These are phyloP conservation scores for Isaurus tuberculatus DNA, from an alignment of 92 coral and sea anemone species.

Conservation along the genomic window DNA sequence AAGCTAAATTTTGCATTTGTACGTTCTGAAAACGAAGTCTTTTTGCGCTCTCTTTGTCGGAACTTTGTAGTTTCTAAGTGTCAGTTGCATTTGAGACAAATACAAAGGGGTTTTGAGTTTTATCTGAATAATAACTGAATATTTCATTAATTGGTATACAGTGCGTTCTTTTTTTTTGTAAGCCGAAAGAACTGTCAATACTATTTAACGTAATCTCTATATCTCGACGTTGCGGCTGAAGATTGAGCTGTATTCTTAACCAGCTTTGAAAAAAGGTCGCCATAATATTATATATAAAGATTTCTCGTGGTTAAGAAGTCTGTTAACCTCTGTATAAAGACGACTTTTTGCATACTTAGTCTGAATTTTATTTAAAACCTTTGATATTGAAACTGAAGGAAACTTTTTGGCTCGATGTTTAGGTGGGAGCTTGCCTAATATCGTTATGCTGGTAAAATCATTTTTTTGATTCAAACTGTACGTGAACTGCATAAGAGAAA, in stretches of 20 bases:
- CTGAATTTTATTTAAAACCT: neutral
- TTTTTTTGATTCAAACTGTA: too few relatives aligned
- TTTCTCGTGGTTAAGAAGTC: neutral
- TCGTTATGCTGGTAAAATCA: neutral
- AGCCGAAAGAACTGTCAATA: constrained; percentile 34
- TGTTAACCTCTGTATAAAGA: too few relatives aligned
- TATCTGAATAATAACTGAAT: constrained; percentile 22
- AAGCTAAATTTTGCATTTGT: neutral
- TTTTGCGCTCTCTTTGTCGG: neutral
- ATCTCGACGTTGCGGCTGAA: neutral
- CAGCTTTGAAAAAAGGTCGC: constrained; percentile 1
- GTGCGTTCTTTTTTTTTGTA: constrained; percentile 34
- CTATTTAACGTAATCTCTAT: neutral
- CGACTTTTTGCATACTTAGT: too few relatives aligned
- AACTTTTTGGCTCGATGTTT: neutral
- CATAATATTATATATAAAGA: neutral
- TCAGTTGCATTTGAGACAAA: neutral
- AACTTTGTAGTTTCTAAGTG: neutral
- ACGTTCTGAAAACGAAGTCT: neutral
- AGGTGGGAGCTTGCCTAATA: neutral
- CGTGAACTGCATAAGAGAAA: too few relatives aligned
- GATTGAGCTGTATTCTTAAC: neutral
- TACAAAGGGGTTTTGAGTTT: constrained; percentile 3
- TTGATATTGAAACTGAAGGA: neutral
- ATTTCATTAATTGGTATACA: constrained; percentile 9